These are phyloP conservation scores for Hoplodrina blanda DNA, from an alignment of 2,888 invertebrate genomes.

Conservation along the genomic window DNA sequence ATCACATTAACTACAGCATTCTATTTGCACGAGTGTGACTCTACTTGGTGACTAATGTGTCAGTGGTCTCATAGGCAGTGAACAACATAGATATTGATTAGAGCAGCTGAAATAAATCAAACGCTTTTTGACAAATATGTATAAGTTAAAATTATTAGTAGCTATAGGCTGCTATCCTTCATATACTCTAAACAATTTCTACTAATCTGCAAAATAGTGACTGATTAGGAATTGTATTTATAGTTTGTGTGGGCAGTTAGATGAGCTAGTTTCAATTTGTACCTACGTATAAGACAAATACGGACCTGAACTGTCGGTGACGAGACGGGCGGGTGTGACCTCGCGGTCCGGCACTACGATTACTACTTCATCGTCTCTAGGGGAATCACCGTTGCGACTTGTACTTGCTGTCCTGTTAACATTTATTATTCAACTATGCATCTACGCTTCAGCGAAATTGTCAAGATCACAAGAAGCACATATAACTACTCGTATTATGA, in stretches of 20 bases:
- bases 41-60: slow-evolving; percentile 35
- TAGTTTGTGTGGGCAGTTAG: slow-evolving; percentile 12
- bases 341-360: slow-evolving; percentile 87
- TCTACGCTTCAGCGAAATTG: slow-evolving; percentile 12
- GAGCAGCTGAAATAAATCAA: slow-evolving; percentile 16
- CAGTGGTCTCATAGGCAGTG: slow-evolving; percentile 10
- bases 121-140: not conserved
- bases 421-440: slow-evolving; percentile 53
- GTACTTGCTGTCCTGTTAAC: slow-evolving; percentile 82
- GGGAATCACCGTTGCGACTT: slow-evolving; percentile 83
- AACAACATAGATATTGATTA: slow-evolving; percentile 37
- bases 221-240: slow-evolving; percentile 7
- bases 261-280: slow-evolving; percentile 25
- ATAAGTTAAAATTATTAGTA: not conserved
- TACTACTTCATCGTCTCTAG: slow-evolving; percentile 87
- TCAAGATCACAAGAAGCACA: slow-evolving; percentile 30
- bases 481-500: slow-evolving; percentile 7
- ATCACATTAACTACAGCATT: slow-evolving; percentile 63
- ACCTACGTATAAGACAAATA: slow-evolving; percentile 62
- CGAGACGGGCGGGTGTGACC: slow-evolving; percentile 90
- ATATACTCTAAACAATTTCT: slow-evolving; percentile 45
- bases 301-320: slow-evolving; percentile 92
- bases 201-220: slow-evolving; percentile 13
- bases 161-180: not conserved
- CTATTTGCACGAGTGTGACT: slow-evolving; percentile 32